Base-by-base conservation (phyloP, 2,888 invertebrate species). In the Nemotelus pantherinus region DNA sequence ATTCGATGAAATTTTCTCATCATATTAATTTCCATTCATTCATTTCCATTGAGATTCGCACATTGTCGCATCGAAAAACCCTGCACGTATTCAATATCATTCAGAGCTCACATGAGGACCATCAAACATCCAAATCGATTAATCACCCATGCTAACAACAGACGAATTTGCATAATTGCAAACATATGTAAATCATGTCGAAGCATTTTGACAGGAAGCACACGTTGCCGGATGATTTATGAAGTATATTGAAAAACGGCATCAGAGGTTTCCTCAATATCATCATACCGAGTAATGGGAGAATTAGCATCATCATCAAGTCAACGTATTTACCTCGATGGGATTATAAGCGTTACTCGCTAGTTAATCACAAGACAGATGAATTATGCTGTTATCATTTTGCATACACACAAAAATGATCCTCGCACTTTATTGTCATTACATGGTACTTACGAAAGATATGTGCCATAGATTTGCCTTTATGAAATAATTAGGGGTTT, bases 151-250 rank as follows among this genome's bases (percentile, higher is more conserved):
- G 58, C 41, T 58, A 71, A 58, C 45, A 72, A 72, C 74, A 50
- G 50, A 41, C 67, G 60, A 77, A 78, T 78, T 78, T 78, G 78
- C 78, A 78, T 78, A 78, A 78, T 60, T 68, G 67, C 25, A 41
- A 43, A 67, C 76, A 78, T 71, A 78, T 76, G 76, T 76, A 78
- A 74, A 78, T 77, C 67, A 25, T 68, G 64, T 72, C 39, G 76
- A 60, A 71, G 63, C 55, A 64, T 74, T 78, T 70, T 80, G 85
- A 83, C 86, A 85, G 84, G 83, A 85, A 85, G 83, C 86, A 85
- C 85, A 86, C 86, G 86, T 81, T 85, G 79, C 78, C 77, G 65
- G 64, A 47, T 82, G 81, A 82, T 82, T 82, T 82, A 82, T 82
- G 74, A 45, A 65, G 77, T 68, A 58, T 63, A 63, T 41, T 63